phyloP scores from a whole-genome alignment of 2,113 vertebrate species.

The Motacilla alba region DNA sequence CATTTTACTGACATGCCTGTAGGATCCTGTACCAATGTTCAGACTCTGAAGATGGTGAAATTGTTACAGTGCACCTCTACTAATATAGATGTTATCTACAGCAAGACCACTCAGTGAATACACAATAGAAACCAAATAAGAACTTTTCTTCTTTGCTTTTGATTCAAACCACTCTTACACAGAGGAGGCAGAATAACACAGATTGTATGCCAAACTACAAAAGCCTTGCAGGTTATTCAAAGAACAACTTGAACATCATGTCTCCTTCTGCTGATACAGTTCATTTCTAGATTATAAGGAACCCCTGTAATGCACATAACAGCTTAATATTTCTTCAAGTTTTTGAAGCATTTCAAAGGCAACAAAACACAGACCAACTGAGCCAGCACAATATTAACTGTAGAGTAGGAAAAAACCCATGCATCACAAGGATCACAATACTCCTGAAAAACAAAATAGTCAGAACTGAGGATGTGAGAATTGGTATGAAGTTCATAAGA shows the following conservation, averaged over 20 bases:
- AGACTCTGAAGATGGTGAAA: not conserved
- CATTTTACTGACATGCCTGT: not conserved
- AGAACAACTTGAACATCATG: not conserved
- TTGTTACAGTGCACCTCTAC: fast-evolving
- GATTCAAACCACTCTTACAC: not conserved
- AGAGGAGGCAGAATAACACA: not conserved
- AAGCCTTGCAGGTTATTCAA: not conserved
- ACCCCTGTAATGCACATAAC: not conserved
- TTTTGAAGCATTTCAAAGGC: not conserved
- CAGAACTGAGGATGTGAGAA: not conserved
- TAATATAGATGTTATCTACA: not conserved
- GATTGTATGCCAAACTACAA: not conserved
- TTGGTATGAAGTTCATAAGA: not conserved
- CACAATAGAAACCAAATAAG: not conserved
- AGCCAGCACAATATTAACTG: not conserved
- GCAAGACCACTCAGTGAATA: not conserved
- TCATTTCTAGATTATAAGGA: not conserved
- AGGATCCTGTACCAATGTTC: not conserved
- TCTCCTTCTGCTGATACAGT: not conserved
- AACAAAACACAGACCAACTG: not conserved
- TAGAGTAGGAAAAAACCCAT: not conserved
- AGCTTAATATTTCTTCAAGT: not conserved
- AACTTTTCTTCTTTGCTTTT: not conserved
- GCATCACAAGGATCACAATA: not conserved
- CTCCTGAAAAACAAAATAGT: not conserved